Percentiles rank a stretch among this genome's conserved stretches.
These are phyloP conservation scores for Gnathonemus longibarbis DNA, from an alignment of 2,113 vertebrate species.

Conservation along the genomic window DNA sequence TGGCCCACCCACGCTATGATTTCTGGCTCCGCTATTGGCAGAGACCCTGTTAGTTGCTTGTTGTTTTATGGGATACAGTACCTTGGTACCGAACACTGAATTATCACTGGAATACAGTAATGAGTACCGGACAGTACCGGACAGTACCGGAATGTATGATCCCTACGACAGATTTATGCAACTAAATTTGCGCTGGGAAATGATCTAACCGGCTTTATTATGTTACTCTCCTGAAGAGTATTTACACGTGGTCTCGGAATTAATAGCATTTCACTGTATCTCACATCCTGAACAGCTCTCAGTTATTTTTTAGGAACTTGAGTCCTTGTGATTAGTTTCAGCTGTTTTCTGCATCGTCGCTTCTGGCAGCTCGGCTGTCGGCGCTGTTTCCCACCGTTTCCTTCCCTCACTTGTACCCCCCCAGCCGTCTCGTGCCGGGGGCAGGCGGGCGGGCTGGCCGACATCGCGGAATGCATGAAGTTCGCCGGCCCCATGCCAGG, in stretches of 20 bases:
- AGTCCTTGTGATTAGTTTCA: background rate
- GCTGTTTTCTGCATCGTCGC: background rate
- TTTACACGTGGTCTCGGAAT: background rate
- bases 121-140: too few relatives aligned
- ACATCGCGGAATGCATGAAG: conserved; percentile 78
- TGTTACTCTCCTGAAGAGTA: background rate
- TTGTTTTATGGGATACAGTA: background rate
- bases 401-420: conserved; percentile 28
- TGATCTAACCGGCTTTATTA: background rate
- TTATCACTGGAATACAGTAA: background rate
- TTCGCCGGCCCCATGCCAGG: conserved; percentile 72
- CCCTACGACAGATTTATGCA: background rate
- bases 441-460: conserved; percentile 80
- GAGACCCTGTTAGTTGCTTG: background rate
- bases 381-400: background rate
- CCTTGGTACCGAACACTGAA: background rate
- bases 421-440: conserved; percentile 90
- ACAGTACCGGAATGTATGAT: background rate
- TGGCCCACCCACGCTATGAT: background rate
- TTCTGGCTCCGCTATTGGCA: background rate
- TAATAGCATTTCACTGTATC: background rate
- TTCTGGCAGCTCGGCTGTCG: background rate
- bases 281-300: background rate
- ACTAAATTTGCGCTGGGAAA: background rate
- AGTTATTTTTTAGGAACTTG: background rate